Evolutionary conservation across 2,113 vertebrate species (phyloP).

Genomic region (Alaudala cheleensis): DNA sequence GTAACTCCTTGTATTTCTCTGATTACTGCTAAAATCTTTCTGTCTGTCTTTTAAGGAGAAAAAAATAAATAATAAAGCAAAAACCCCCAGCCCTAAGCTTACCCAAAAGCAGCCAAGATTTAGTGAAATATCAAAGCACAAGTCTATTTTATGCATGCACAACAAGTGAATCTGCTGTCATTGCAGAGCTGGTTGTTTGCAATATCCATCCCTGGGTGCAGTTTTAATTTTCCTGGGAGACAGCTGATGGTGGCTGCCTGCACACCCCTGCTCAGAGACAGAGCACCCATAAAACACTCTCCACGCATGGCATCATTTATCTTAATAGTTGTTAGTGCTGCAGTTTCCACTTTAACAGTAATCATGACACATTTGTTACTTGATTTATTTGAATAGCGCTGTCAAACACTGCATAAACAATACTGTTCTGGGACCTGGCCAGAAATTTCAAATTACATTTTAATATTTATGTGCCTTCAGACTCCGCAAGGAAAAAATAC

Average conservation of each 20-base stretch:
- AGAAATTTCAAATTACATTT: slow-evolving; percentile 56
- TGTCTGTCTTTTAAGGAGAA: background rate
- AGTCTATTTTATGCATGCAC: background rate
- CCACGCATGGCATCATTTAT: slow-evolving; percentile 36
- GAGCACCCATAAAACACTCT: slow-evolving; percentile 47
- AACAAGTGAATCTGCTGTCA: background rate
- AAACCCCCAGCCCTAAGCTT: fast-evolving
- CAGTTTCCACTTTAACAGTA: slow-evolving; percentile 55
- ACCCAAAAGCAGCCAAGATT: background rate
- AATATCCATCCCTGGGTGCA: slow-evolving; percentile 1
- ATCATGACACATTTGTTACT: slow-evolving; percentile 60
- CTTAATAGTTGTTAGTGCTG: slow-evolving; percentile 54
- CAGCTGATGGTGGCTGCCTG: background rate
- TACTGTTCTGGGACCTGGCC: slow-evolving; percentile 46
- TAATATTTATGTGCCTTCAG: slow-evolving; percentile 61
- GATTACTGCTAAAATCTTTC: background rate
- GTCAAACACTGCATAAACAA: slow-evolving; percentile 61
- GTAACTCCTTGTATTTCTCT: slow-evolving; percentile 8
- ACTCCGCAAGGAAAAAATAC: slow-evolving; percentile 16
- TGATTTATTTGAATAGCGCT: slow-evolving; percentile 66
- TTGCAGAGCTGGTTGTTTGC: background rate
- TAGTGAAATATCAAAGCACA: background rate
- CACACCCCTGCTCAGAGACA: background rate
- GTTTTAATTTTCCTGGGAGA: slow-evolving; percentile 45
- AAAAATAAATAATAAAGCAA: background rate